Base-by-base conservation (phyloP, 37 sponge, comb jelly and placozoan genomes). In the Haliclona indistincta region DNA sequence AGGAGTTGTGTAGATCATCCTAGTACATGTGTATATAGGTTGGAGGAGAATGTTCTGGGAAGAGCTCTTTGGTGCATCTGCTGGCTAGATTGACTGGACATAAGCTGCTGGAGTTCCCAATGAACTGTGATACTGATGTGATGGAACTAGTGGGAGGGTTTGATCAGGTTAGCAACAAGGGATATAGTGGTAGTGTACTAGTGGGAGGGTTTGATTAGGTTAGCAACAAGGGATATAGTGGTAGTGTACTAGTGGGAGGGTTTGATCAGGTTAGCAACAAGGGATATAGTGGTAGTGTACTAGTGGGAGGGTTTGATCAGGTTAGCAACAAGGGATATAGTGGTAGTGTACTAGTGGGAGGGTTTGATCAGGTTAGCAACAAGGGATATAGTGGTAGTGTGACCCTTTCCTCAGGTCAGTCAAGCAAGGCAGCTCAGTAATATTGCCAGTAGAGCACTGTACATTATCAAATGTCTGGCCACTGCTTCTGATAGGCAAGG, bases 271-370 rank as follows among this genome's bases (percentile, higher is more conserved):
- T 95, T 38, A 47, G 51, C 15, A 17, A 15, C 51, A 10, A 47
- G 51, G 51, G 10, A 47, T 17, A 10, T 47, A 47, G 15, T 47
- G 51, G 10, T 17, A 10, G 15, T 47, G 99, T 96, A 10, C 80
- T 98, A 0, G 77, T 98, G 11, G 99, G 99, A 44, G 96, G 99
- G 0, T 98, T 92, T 76, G 84, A 89, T n/a, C 99, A 98, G 93
- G 99, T 95, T 38, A 47, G 51, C 15, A 17, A 15, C 51, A 10
- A 47, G 51, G 51, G 10, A 47, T 17, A 10, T 47, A 47, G 15
- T 47, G 51, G 10, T 17, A 10, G 15, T 47, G 99, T 96, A 10
- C 80, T 98, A 0, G 77, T 98, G 11, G 99, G 99, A 44, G 96
- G 99, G 0, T 98, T 92, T 76, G 84, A 89, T n/a, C 99, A 98